Evolutionary conservation across 2,113 vertebrate species (phyloP), one percentile per base, ranked within the genome.

Genomic region (Callospermophilus lateralis): DNA sequence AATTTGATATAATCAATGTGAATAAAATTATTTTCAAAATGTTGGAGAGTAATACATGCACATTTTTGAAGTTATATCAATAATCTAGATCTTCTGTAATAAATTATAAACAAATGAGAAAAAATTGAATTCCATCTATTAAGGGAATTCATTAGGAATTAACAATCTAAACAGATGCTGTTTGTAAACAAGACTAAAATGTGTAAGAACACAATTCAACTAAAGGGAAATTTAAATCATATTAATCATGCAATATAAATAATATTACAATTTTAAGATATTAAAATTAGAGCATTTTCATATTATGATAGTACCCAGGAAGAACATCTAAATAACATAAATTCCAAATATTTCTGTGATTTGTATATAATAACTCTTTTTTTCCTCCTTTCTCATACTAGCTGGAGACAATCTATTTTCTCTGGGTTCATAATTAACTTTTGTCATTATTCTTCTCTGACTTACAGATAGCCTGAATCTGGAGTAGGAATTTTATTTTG

Each of bases 101-200:
- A 84, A 55, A 39, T 12, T 84, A 12, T 39, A 94, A 89, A 24
- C n/a, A 84, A 84, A 73, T 13, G 81, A 93, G 45, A 96, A 95
- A 58, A 34, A 19, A 15, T 73, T 74, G 74, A 90, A 94, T 91
- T 72, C 20, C 12, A 89, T 45, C 45, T 88, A 76, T 20, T 51
- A 74, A 90, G 10, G 37, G 34, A 90, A 26, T 17, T 93, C 48
- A 37, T 55, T 93, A 65, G 53, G 61, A 89, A 89, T 81, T 79
- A 86, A 58, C 48, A 37, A 39, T 39, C 24, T 45, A 19, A 94
- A 77, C 53, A 95, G 34, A 37, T 91, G n/a, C 30, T 91, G 67
- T 45, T 77, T 87, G 53, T 73, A 93, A 83, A 90, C 84, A 51
- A 8, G 42, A 95, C 73, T 89, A 17, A 53, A 92, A 53, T 34